Percentiles rank a stretch among this genome's conserved stretches.
phyloP scores from a whole-genome alignment of 2,797 vertebrate genomes.

The Xiphophorus birchmanni region DNA sequence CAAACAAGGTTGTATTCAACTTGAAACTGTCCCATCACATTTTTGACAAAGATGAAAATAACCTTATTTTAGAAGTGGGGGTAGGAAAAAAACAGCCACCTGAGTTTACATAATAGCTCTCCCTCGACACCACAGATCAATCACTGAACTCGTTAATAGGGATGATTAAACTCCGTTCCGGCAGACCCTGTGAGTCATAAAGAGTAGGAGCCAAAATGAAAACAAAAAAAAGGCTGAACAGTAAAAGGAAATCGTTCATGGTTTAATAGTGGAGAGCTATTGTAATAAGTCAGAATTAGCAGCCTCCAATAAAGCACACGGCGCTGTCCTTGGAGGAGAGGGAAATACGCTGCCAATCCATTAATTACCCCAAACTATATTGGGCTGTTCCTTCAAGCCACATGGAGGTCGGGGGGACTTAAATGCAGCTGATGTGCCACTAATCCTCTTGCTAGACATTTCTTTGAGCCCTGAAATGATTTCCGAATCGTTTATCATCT shows the following conservation, averaged over 20 bases:
- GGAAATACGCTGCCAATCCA: slow-evolving; percentile 13
- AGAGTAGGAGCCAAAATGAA: slow-evolving; percentile 27
- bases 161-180: slow-evolving; percentile 44
- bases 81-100: slow-evolving; percentile 15
- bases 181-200: slow-evolving; percentile 34
- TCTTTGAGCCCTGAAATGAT: slow-evolving; percentile 10
- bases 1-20: slow-evolving; percentile 5
- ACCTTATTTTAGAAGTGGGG: background rate
- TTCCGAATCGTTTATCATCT: slow-evolving; percentile 7
- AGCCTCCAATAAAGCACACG: slow-evolving; percentile 26
- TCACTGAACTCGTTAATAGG: slow-evolving; percentile 46
- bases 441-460: slow-evolving; percentile 9
- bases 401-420: slow-evolving; percentile 2
- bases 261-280: slow-evolving; percentile 40
- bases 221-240: slow-evolving; percentile 35
- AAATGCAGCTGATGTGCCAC: background rate
- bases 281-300: slow-evolving; percentile 55
- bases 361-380: slow-evolving; percentile 43
- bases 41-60: slow-evolving; percentile 4
- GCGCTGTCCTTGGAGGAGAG: slow-evolving; percentile 6
- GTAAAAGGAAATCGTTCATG: slow-evolving; percentile 62
- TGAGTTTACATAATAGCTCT: slow-evolving; percentile 23
- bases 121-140: slow-evolving; percentile 40
- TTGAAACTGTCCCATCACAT: slow-evolving; percentile 19
- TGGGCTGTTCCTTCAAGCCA: slow-evolving; percentile 15